A percentile compares a stretch with the other conserved stretches of the same genome.
phyloP scores from a whole-genome alignment of 2,797 vertebrate species.

The Falco cherrug region DNA sequence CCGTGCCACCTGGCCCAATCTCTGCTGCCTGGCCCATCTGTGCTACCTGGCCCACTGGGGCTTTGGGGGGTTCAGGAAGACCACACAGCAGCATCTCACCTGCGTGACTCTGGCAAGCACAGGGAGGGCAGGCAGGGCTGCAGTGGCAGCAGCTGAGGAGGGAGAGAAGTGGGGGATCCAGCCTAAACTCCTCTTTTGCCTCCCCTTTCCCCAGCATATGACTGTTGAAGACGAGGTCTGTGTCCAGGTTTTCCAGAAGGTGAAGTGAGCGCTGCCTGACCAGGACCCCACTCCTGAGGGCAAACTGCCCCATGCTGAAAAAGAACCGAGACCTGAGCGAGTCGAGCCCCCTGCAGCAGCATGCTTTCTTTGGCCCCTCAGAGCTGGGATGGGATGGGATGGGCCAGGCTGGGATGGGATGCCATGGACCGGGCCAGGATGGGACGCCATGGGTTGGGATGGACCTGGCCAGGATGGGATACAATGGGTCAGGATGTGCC shows the following conservation, averaged over 20 bases:
- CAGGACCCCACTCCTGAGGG: not conserved
- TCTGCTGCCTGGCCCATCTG: no score
- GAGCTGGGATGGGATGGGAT: no score
- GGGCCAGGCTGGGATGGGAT: no score
- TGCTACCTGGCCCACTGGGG: not conserved
- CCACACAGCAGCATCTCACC: not conserved
- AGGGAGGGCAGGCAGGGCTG: not conserved
- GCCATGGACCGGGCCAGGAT: no score
- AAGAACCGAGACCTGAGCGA: not conserved
- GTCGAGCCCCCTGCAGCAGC: not conserved
- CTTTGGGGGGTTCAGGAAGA: not conserved
- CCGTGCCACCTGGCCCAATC: no score
- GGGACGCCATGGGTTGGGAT: no score
- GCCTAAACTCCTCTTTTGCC: not conserved
- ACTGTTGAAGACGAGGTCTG: constrained; percentile 84
- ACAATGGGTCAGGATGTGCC: no score
- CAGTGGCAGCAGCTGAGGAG: not conserved
- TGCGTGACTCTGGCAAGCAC: not conserved
- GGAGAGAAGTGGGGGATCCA: not conserved
- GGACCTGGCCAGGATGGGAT: no score
- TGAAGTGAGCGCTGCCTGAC: constrained; percentile 63
- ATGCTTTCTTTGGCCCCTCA: not conserved
- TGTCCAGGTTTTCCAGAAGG: constrained; percentile 91
- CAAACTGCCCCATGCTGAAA: not conserved
- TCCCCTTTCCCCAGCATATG: constrained; percentile 80